Evolutionary conservation across 2,888 invertebrate species (phyloP).

Genomic region (Drosophila leonis): DNA sequence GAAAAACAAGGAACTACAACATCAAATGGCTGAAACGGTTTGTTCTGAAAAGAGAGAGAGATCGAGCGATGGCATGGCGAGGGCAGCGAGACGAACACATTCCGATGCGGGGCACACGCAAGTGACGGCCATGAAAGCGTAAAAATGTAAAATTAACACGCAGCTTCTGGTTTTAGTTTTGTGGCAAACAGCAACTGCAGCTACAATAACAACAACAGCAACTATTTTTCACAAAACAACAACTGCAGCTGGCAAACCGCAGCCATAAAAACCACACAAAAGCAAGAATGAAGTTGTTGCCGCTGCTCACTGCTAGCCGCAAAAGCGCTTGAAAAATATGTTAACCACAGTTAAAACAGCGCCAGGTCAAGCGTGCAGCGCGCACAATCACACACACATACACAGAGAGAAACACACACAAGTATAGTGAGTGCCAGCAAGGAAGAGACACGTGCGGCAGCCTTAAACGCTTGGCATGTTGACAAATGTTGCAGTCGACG

Average conservation of each 20-base stretch:
- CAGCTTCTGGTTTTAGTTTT: slow-evolving; percentile 81
- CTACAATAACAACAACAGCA: slow-evolving; percentile 30
- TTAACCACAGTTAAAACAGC: slow-evolving; percentile 80
- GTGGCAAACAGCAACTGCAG: slow-evolving; percentile 52
- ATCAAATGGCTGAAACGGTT: slow-evolving; percentile 58
- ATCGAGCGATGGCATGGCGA: background rate
- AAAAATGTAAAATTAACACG: slow-evolving; percentile 81
- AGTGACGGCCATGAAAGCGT: slow-evolving; percentile 79
- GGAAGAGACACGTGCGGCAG: slow-evolving; percentile 47
- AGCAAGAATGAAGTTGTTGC: slow-evolving; percentile 82
- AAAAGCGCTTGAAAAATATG: slow-evolving; percentile 82
- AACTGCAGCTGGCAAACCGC: slow-evolving; percentile 67
- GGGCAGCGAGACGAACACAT: slow-evolving; percentile 44
- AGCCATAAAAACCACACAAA: slow-evolving; percentile 81
- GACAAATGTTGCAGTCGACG: slow-evolving; percentile 79
- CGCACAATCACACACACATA: slow-evolving; percentile 35
- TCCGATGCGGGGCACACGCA: slow-evolving; percentile 70
- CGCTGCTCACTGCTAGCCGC: slow-evolving; percentile 72
- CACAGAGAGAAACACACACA: slow-evolving; percentile 22
- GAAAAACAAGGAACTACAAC: slow-evolving; percentile 35
- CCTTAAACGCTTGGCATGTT: slow-evolving; percentile 79
- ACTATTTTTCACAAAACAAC: slow-evolving; percentile 35
- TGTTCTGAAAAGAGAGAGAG: slow-evolving; percentile 17
- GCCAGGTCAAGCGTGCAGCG: slow-evolving; percentile 77
- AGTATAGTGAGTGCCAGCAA: slow-evolving; percentile 16